Conservation (phyloP, 2,797 vertebrate species). For the Eleutherodactylus coqui region DNA sequence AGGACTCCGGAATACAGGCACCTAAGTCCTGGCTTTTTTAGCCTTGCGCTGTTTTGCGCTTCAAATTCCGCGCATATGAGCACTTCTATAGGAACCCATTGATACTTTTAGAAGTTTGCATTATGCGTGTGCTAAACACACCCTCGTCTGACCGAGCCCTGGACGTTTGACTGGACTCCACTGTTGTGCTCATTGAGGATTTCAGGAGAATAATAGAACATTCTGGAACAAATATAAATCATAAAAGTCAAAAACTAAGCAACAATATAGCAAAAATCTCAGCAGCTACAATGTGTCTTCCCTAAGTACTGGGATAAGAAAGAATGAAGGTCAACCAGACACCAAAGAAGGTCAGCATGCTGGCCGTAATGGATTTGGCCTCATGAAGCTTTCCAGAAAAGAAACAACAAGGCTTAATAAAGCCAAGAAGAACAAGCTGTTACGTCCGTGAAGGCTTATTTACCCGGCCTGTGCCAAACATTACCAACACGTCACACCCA, state of each 20-base stretch:
- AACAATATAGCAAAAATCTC: constrained; percentile 57
- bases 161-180: too few relatives aligned
- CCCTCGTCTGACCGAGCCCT: too few relatives aligned
- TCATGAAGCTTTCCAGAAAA: constrained; percentile 59
- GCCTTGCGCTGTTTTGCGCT: too few relatives aligned
- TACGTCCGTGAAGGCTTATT: too few relatives aligned
- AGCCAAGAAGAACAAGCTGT: constrained; percentile 43
- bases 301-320: constrained; percentile 47
- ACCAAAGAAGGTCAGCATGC: constrained; percentile 57
- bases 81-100: too few relatives aligned
- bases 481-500: too few relatives aligned
- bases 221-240: constrained; percentile 60
- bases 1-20: too few relatives aligned
- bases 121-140: too few relatives aligned
- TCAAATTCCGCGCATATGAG: too few relatives aligned
- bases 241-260: constrained; percentile 52
- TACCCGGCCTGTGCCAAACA: too few relatives aligned
- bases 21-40: too few relatives aligned
- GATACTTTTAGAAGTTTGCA: too few relatives aligned
- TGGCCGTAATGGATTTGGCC: constrained; percentile 59
- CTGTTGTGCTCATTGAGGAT: constrained; percentile 40
- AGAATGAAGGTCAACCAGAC: constrained; percentile 58
- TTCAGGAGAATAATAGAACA: constrained; percentile 54
- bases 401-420: constrained; percentile 48
- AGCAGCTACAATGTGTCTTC: constrained; percentile 42